These are phyloP conservation scores for Diceros bicornis DNA, from an alignment of 2,797 vertebrate genomes.

Conservation along the genomic window DNA sequence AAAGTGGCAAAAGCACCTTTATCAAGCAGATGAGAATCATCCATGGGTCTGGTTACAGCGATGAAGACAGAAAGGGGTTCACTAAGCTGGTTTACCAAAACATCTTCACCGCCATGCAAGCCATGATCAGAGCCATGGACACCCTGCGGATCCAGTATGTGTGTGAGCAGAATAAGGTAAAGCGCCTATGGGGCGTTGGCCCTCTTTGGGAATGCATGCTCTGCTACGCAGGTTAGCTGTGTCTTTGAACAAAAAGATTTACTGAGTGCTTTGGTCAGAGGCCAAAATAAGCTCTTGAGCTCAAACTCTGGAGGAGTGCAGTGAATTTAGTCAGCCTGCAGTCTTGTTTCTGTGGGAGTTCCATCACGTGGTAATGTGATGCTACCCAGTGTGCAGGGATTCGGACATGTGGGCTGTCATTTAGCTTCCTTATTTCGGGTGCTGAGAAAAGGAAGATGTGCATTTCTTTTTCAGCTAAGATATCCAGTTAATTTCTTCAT, in stretches of 20 bases:
- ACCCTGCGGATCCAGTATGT: constrained; percentile 90
- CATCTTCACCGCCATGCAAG: constrained; percentile 94
- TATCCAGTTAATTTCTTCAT: neutral
- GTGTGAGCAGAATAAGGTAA: constrained; percentile 92
- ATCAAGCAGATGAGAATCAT: constrained; percentile 98
- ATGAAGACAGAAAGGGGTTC: constrained; percentile 94
- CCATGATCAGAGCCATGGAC: constrained; percentile 93
- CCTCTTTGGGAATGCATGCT: fast-evolving
- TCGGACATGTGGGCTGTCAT: neutral
- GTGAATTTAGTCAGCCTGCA: neutral
- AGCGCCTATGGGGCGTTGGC: fast-evolving
- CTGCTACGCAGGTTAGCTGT: neutral
- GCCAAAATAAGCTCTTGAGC: neutral
- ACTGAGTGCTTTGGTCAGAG: neutral
- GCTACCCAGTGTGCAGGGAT: fast-evolving
- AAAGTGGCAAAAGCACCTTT: constrained; percentile 97
- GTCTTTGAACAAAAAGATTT: neutral
- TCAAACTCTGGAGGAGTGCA: neutral
- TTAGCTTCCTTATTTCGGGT: neutral
- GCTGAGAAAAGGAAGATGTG: neutral
- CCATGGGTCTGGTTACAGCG: constrained; percentile 94
- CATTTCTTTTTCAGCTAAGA: neutral
- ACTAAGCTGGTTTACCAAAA: constrained; percentile 95
- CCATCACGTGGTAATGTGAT: fast-evolving
- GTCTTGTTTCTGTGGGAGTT: neutral